phyloP scores from a whole-genome alignment of 2,888 invertebrate genomes.

The Xestoiulus laeticollis region DNA sequence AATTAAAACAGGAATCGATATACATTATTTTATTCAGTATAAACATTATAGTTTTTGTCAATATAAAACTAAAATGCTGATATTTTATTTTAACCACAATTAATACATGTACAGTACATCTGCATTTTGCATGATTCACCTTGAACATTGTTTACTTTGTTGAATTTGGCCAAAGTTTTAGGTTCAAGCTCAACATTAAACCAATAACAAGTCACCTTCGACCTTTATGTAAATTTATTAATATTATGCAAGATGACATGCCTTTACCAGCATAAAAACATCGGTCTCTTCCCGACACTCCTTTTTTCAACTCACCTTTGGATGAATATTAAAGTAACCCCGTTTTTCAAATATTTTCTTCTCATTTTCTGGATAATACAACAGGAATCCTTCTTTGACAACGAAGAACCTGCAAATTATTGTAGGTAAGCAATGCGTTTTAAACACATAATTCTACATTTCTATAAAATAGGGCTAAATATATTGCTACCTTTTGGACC shows the following conservation, averaged over 20 bases:
- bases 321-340: conserved; percentile 63
- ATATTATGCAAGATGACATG: too few species aligned
- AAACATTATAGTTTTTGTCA: too few species aligned
- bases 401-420: conserved; percentile 64
- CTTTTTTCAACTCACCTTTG: conserved; percentile 59
- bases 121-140: too few species aligned
- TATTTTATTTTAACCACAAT: too few species aligned
- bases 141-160: too few species aligned
- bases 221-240: not conserved
- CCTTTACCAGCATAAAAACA: too few species aligned
- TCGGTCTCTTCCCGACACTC: too few species aligned
- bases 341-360: conserved; percentile 62
- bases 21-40: too few species aligned
- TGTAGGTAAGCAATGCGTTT: not conserved
- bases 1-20: too few species aligned
- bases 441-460: not conserved
- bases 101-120: too few species aligned
- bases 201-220: not conserved
- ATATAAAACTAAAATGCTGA: too few species aligned
- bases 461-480: too few species aligned
- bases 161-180: not conserved
- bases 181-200: not conserved
- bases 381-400: conserved; percentile 66
- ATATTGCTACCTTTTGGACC: conserved; percentile 55
- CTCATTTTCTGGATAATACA: conserved; percentile 65